Evolutionary conservation across 2,797 vertebrate species (phyloP).

Genomic region (Anomalospiza imberbis): DNA sequence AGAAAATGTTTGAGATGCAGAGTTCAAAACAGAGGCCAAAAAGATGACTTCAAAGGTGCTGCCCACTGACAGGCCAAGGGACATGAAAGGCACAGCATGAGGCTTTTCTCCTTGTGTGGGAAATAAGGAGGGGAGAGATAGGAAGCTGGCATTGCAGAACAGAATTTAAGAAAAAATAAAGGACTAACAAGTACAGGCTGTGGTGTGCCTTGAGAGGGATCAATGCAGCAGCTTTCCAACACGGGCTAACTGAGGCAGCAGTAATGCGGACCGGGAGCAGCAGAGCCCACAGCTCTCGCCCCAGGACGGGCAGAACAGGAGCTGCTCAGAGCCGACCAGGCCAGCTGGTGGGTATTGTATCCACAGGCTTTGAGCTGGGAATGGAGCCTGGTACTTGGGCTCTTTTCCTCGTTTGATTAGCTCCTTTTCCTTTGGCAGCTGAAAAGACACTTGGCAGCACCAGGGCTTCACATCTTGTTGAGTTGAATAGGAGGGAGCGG

Average conservation of each 20-base stretch:
- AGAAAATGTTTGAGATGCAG: not conserved
- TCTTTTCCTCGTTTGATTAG: not conserved
- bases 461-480: constrained; percentile 1
- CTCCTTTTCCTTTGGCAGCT: constrained; percentile 43
- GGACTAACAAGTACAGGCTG: not conserved
- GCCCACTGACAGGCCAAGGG: not conserved
- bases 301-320: not conserved
- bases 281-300: not conserved
- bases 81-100: constrained; percentile 36
- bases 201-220: constrained; percentile 31
- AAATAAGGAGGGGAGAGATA: constrained; percentile 25
- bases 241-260: not conserved
- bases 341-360: not conserved
- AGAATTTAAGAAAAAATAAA: not conserved
- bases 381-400: not conserved
- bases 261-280: not conserved
- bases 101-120: constrained; percentile 30
- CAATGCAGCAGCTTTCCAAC: not conserved
- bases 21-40: constrained; percentile 20
- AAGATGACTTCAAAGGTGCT: constrained; percentile 30
- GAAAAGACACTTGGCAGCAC: constrained; percentile 41
- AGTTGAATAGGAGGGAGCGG: constrained; percentile 28
- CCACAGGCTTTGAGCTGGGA: not conserved
- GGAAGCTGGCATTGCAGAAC: not conserved
- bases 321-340: rapidly evolving